Conservation (phyloP, 2,797 vertebrate genomes). For the Pelodytes ibericus region DNA sequence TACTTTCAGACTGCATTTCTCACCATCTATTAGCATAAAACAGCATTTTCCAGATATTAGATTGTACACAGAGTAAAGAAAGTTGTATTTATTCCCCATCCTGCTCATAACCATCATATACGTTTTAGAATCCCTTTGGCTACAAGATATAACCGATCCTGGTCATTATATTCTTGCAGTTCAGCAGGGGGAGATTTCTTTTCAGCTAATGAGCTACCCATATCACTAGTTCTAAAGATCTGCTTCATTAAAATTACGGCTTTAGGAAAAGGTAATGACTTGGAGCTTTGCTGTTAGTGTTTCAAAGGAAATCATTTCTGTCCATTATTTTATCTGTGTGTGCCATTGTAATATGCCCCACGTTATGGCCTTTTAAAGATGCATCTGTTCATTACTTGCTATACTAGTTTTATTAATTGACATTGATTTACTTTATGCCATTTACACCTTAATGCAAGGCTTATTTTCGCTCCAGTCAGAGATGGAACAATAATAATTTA, state of each 20-base stretch:
- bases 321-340: slow-evolving; percentile 66
- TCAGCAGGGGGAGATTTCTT: slow-evolving; percentile 70
- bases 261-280: slow-evolving; percentile 66
- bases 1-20: slow-evolving; percentile 9
- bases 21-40: slow-evolving; percentile 10
- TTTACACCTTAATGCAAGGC: slow-evolving; percentile 45
- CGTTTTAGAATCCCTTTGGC: slow-evolving; percentile 65
- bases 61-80: neutral
- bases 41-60: neutral
- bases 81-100: neutral
- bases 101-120: slow-evolving; percentile 15
- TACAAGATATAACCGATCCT: slow-evolving; percentile 70
- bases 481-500: slow-evolving; percentile 37
- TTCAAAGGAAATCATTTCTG: slow-evolving; percentile 67
- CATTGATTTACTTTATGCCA: slow-evolving; percentile 58
- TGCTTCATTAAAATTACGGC: slow-evolving; percentile 69
- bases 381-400: slow-evolving; percentile 57
- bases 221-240: slow-evolving; percentile 71
- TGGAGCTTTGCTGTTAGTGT: slow-evolving; percentile 66
- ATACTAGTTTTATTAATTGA: slow-evolving; percentile 64
- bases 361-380: slow-evolving; percentile 60
- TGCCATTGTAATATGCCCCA: slow-evolving; percentile 61
- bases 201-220: slow-evolving; percentile 71
- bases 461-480: slow-evolving; percentile 45
- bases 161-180: slow-evolving; percentile 65